Percentiles rank a stretch among this genome's conserved stretches.
These are phyloP conservation scores for Mola mola DNA, from an alignment of 2,113 vertebrate genomes.

Conservation along the genomic window DNA sequence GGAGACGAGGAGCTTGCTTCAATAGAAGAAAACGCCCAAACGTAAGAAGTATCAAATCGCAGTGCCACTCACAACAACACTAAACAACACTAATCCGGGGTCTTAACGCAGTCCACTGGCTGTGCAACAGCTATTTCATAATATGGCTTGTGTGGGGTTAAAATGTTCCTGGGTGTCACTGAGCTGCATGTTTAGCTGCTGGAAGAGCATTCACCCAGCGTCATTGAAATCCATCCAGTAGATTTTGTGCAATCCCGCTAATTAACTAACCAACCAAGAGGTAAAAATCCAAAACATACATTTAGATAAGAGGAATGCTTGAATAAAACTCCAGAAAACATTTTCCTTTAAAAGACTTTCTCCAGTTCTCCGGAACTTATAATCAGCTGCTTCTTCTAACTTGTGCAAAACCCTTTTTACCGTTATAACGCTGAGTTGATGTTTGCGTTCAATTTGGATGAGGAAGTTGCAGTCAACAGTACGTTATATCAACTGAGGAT, in stretches of 20 bases:
- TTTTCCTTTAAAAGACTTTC: conserved; percentile 19
- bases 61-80: neutral
- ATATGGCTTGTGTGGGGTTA: neutral
- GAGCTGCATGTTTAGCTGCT: conserved; percentile 5
- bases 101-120: conserved; percentile 4
- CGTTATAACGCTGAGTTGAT: conserved; percentile 17
- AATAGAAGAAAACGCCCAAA: neutral
- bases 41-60: neutral
- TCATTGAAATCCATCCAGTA: too few relatives aligned
- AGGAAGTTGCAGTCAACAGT: conserved; percentile 19
- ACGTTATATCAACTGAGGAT: conserved; percentile 22
- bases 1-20: too few relatives aligned
- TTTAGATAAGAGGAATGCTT: neutral
- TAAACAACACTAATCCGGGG: conserved; percentile 19
- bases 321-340: neutral
- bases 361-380: neutral
- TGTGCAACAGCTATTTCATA: conserved; percentile 24
- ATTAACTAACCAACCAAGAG: too few relatives aligned
- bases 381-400: conserved; percentile 32
- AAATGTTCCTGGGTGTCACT: neutral
- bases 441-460: conserved; percentile 32
- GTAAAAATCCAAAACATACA: neutral
- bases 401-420: conserved; percentile 27
- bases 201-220: too few relatives aligned
- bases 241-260: too few relatives aligned